Conservation (phyloP, 53 echinoderm and acorn worm species). For the Paracentrotus lividus region DNA sequence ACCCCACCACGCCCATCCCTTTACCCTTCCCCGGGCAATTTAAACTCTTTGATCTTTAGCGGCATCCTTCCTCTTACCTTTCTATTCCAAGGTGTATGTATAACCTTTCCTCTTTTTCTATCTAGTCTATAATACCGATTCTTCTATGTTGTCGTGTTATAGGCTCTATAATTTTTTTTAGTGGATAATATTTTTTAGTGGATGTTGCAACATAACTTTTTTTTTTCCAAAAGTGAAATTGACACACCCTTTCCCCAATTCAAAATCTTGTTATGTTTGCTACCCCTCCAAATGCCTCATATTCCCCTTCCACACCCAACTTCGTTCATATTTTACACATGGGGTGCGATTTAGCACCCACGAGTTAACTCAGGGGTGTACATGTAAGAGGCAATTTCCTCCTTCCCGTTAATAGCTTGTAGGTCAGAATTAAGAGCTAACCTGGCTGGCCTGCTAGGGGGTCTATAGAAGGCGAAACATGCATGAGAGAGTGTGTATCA, state of each 20-base stretch:
- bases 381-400: slow-evolving; percentile 56
- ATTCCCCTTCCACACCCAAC: background rate
- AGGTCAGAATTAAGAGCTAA: slow-evolving; percentile 43
- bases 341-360: background rate
- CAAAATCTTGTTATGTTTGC: no score
- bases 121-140: no score
- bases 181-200: no score
- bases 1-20: background rate
- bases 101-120: background rate
- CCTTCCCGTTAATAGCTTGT: slow-evolving; percentile 4
- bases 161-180: no score
- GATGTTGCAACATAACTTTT: no score
- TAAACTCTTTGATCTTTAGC: slow-evolving; percentile 24
- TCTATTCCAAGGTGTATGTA: background rate
- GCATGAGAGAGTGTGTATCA: background rate
- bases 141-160: no score
- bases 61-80: background rate
- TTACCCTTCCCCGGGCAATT: background rate
- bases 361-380: slow-evolving; percentile 47
- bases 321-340: background rate
- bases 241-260: background rate
- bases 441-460: slow-evolving; percentile 38
- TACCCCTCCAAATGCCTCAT: background rate
- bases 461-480: background rate
- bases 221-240: no score